Evolutionary conservation across 2,113 vertebrate genomes (phyloP).

Genomic region (Corythoichthys intestinalis): DNA sequence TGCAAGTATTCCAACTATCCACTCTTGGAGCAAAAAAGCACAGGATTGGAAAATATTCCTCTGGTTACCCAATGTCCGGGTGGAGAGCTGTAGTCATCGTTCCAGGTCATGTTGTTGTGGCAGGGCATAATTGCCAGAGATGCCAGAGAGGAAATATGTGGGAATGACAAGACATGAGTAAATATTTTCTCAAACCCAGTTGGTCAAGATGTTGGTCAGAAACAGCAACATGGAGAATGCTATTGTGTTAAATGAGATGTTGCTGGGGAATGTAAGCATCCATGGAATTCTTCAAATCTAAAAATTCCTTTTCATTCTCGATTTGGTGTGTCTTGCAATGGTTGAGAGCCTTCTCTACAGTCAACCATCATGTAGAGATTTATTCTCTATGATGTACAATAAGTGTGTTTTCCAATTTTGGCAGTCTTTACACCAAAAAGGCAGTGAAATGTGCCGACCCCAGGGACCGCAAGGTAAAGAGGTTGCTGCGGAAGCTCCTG

Average conservation of each 20-base stretch:
- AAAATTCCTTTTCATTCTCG: not conserved
- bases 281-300: conserved; percentile 23
- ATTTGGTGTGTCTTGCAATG: not conserved
- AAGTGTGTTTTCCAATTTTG: conserved; percentile 14
- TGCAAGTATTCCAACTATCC: conserved; percentile 78
- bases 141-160: conserved; percentile 65
- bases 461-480: conserved; percentile 73
- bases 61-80: conserved; percentile 57
- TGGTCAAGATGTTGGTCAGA: conserved; percentile 50
- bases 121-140: conserved; percentile 62
- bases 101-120: conserved; percentile 71
- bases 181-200: conserved; percentile 49
- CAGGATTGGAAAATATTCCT: conserved; percentile 68
- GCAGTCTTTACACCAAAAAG: conserved; percentile 77
- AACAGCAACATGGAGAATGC: conserved; percentile 8
- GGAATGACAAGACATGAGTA: conserved; percentile 61
- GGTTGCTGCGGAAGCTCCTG: conserved; percentile 73
- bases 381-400: not conserved
- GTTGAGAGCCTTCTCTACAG: not conserved
- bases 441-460: conserved; percentile 78
- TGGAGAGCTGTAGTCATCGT: conserved; percentile 61
- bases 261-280: conserved; percentile 35
- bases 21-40: conserved; percentile 58
- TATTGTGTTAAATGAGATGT: conserved; percentile 27
- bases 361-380: not conserved